Conservation (phyloP, 2,113 vertebrate genomes). For the Ameiurus melas region DNA sequence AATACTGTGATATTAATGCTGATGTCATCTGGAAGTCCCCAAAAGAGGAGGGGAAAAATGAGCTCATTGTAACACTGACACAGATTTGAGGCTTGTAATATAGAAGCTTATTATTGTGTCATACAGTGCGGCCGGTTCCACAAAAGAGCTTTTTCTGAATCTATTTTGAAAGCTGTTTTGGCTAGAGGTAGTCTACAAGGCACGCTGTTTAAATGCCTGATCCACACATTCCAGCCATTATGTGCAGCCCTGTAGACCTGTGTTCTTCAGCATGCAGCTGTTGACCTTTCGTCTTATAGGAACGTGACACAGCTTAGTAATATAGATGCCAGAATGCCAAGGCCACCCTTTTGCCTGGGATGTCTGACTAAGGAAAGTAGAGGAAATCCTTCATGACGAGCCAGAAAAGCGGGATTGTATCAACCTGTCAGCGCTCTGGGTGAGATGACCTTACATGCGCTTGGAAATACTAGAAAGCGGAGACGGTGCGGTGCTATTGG, state of each 20-base stretch:
- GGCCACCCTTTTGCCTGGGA: background rate
- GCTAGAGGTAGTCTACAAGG: conserved; percentile 50
- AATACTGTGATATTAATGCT: conserved; percentile 17
- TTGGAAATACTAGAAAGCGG: conserved; percentile 6
- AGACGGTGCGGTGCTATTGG: conserved; percentile 11
- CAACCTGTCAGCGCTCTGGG: background rate
- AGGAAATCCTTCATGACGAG: conserved; percentile 22
- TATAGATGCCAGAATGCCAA: conserved; percentile 38
- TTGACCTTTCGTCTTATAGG: conserved; percentile 63
- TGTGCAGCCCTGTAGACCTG: conserved; percentile 54
- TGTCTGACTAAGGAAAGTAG: background rate
- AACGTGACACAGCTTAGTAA: conserved; percentile 52
- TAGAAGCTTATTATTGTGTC: conserved; percentile 61
- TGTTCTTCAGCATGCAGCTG: conserved; percentile 67
- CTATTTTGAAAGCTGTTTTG: conserved; percentile 58
- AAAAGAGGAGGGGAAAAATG: conserved; percentile 48
- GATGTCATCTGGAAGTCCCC: conserved; percentile 62
- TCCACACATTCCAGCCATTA: conserved; percentile 67
- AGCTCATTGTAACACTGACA: conserved; percentile 66
- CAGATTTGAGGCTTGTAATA: conserved; percentile 62
- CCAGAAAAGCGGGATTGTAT: background rate
- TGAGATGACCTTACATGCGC: conserved; percentile 27
- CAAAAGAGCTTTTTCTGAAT: conserved; percentile 48
- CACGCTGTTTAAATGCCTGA: conserved; percentile 59
- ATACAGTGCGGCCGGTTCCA: conserved; percentile 59